Evolutionary conservation across 1,140 invertebrate genomes (phyloP).

Genomic region (Metaphire vulgaris): DNA sequence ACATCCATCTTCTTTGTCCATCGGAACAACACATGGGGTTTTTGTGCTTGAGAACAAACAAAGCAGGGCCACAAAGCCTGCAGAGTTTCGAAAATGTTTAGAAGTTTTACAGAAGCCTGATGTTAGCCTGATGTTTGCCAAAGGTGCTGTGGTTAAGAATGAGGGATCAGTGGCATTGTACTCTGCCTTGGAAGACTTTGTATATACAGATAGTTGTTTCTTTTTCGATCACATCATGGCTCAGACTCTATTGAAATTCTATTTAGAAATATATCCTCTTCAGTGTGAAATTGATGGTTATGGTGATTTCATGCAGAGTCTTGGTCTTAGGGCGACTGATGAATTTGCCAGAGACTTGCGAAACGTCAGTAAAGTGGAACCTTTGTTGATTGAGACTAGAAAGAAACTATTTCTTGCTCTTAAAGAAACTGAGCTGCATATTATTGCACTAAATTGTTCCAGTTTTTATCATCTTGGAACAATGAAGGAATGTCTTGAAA

Average conservation of each 20-base stretch:
- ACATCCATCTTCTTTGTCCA: constrained; percentile 49
- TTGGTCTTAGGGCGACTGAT: constrained; percentile 44
- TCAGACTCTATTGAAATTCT: constrained; percentile 46
- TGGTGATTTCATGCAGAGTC: constrained; percentile 54
- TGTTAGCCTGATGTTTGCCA: constrained; percentile 43
- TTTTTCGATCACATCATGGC: constrained; percentile 51
- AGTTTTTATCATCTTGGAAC: constrained; percentile 55
- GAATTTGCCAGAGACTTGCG: constrained; percentile 41
- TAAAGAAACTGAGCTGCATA: constrained; percentile 38
- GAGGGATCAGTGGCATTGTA: neutral
- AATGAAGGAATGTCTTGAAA: constrained; percentile 51
- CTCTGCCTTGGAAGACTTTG: constrained; percentile 25
- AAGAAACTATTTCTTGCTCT: constrained; percentile 44
- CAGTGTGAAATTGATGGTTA: constrained; percentile 55
- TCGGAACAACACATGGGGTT: constrained; percentile 54
- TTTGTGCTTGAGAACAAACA: constrained; percentile 46
- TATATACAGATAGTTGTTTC: constrained; percentile 55
- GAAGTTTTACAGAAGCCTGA: constrained; percentile 54
- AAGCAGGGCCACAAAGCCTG: constrained; percentile 22
- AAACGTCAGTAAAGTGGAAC: constrained; percentile 39
- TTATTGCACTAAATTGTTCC: constrained; percentile 51
- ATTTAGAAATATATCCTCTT: constrained; percentile 39
- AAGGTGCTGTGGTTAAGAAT: constrained; percentile 44
- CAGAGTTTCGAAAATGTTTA: constrained; percentile 40
- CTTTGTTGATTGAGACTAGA: constrained; percentile 36